A percentile compares a stretch with the other conserved stretches of the same genome.
Evolutionary conservation across 2,113 vertebrate genomes (phyloP).

Genomic region (Apaloderma vittatum): DNA sequence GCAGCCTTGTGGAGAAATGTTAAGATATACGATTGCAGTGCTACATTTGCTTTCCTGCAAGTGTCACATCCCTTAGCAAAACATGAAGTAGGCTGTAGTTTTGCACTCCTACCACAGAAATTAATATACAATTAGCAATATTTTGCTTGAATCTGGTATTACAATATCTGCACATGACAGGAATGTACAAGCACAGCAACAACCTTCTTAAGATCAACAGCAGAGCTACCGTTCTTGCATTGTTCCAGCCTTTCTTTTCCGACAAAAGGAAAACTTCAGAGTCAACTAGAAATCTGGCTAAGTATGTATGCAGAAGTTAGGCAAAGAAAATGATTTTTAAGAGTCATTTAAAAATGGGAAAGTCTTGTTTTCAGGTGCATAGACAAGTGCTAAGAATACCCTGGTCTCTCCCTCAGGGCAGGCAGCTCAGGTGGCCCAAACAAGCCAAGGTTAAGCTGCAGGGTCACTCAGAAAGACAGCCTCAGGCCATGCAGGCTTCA

Average conservation of each 20-base stretch:
- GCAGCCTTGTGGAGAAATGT: background rate
- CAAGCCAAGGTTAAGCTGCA: background rate
- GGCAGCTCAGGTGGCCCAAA: background rate
- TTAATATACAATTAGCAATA: background rate
- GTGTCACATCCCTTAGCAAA: background rate
- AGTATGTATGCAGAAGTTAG: rapidly evolving
- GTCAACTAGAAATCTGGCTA: background rate
- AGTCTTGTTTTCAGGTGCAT: background rate
- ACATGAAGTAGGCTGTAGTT: background rate
- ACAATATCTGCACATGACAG: rapidly evolving
- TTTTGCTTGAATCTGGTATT: background rate
- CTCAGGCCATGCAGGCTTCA: background rate
- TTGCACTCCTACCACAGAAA: background rate
- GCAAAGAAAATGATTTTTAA: background rate
- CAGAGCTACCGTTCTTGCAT: background rate
- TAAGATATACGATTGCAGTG: rapidly evolving
- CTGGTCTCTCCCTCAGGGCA: background rate
- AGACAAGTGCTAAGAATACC: rapidly evolving
- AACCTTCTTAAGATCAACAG: too few species aligned
- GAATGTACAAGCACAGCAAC: background rate
- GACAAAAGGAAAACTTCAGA: too few species aligned
- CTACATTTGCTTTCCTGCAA: background rate
- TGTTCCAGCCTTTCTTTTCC: rapidly evolving
- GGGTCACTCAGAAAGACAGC: background rate
- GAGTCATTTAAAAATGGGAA: background rate